Base-by-base conservation (phyloP, 2,797 vertebrate genomes). In the Cirrhinus molitorella region DNA sequence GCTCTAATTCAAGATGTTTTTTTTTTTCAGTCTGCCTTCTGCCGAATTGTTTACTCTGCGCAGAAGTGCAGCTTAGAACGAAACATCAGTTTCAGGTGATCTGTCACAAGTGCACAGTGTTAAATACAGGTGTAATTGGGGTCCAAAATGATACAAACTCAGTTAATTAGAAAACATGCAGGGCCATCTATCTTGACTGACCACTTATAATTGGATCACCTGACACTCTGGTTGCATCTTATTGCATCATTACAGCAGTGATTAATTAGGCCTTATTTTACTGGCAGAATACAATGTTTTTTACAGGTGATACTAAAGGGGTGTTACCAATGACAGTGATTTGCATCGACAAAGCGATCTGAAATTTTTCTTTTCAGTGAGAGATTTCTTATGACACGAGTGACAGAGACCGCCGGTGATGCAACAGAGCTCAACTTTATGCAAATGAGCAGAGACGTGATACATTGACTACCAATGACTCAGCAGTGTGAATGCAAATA, bases 401-500 rank as follows among this genome's bases (percentile, higher is more conserved):
- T 40, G 73, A 57, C 4, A 63, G 23, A 71, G 43, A 45, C 25
- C 13, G 16, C 4, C 9, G 23, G 37, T 78, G 75, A 78, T 47
- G 75, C 43, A 78, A 78, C 55, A 65, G 57, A 47, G 75, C 57
- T 65, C 75, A 78, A 65, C 75, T 78, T 78, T 23, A 78, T 31
- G 57, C 59, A 78, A 31, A 19, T 65, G 25, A 31, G 74, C 4
- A 10, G 23, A 1, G 8, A 11, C 23, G 55, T 28, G 37, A 45
- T 19, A 61, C 55, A 77, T 57, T 12, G 40, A 28, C 55, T 25
- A 19, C 40, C 2, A 77, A 77, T 63, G 75, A 23, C 17, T 21
- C 23, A 40, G 17, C 16, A 40, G 19, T 37, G 19, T 40, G 34
- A 67, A 40, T 59, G 37, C 12, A 25, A 78, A 78, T 21, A 49